Evolutionary conservation across 1,140 invertebrate species (phyloP).

Genomic region (Zophobas morio): DNA sequence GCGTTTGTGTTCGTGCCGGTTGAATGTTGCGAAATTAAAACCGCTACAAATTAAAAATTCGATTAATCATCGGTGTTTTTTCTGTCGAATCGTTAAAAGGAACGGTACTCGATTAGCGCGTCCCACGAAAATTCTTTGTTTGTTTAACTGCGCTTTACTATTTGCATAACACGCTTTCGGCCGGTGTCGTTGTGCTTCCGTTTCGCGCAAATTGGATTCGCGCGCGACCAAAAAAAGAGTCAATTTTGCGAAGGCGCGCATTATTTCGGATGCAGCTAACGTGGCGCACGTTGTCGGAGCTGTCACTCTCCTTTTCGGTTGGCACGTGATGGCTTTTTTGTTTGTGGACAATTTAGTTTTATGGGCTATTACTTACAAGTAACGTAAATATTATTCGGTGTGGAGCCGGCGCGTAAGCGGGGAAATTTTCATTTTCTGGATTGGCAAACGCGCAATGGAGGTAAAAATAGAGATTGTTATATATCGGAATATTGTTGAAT

Average conservation of each 20-base stretch:
- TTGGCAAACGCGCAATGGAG: not conserved
- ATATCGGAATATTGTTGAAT: no score
- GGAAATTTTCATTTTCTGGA: not conserved
- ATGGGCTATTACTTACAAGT: slow-evolving; percentile 28
- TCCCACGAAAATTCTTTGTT: slow-evolving; percentile 10
- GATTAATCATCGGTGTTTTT: not conserved
- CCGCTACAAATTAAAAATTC: slow-evolving; percentile 5
- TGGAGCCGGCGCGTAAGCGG: not conserved
- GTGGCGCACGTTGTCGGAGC: not conserved
- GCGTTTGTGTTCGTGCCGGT: not conserved
- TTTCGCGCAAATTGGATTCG: not conserved
- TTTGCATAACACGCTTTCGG: slow-evolving; percentile 21
- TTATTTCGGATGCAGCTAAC: slow-evolving; percentile 5
- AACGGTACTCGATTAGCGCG: slow-evolving; percentile 13
- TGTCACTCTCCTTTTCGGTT: slow-evolving; percentile 31
- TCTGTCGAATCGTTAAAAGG: not conserved
- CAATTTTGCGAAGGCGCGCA: not conserved
- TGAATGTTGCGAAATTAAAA: not conserved
- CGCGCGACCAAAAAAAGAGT: not conserved
- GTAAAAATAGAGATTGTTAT: no score
- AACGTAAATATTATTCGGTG: slow-evolving; percentile 31
- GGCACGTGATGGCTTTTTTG: slow-evolving; percentile 26
- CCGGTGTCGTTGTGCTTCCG: not conserved
- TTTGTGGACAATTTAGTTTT: slow-evolving; percentile 36
- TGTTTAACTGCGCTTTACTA: slow-evolving; percentile 11